Evolutionary conservation across 2,113 vertebrate genomes (phyloP).

Genomic region (Pandion haliaetus): DNA sequence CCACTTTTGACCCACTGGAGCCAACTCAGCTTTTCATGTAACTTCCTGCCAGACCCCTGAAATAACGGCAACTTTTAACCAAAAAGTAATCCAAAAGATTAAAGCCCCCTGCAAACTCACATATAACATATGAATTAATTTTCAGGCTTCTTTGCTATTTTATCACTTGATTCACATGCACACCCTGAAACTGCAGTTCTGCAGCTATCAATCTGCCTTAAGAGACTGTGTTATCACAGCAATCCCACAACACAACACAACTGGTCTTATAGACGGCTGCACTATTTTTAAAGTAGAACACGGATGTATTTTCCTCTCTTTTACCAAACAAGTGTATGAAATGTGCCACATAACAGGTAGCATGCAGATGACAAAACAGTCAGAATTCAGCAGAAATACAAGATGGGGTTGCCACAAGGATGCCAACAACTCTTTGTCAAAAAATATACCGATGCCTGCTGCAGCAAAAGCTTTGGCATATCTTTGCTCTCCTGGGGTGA

Average conservation of each 20-base stretch:
- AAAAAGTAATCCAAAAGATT: not conserved
- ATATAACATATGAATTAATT: not conserved
- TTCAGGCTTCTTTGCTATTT: conserved; percentile 8
- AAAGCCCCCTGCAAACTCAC: not conserved
- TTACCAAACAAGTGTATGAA: conserved; percentile 14
- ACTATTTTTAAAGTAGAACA: conserved; percentile 27
- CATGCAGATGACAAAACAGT: conserved; percentile 46
- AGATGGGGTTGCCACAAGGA: conserved; percentile 34
- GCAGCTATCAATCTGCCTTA: not conserved
- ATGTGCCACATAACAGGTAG: conserved; percentile 55
- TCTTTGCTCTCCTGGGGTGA: not conserved
- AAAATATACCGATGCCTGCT: not conserved
- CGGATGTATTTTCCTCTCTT: conserved; percentile 25
- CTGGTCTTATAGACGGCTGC: not conserved
- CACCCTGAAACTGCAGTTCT: not conserved
- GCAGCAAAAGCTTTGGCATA: not conserved
- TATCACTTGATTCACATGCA: not conserved
- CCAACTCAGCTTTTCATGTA: not conserved
- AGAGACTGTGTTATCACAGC: not conserved
- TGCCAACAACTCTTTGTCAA: not conserved
- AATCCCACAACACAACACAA: conserved; percentile 16
- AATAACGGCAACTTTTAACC: not conserved
- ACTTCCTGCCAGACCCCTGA: not conserved
- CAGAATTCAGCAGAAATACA: conserved; percentile 50
- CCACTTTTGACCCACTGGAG: not conserved